Base-by-base conservation (phyloP, 2,113 vertebrate species). In the Mormyrus lacerda region DNA sequence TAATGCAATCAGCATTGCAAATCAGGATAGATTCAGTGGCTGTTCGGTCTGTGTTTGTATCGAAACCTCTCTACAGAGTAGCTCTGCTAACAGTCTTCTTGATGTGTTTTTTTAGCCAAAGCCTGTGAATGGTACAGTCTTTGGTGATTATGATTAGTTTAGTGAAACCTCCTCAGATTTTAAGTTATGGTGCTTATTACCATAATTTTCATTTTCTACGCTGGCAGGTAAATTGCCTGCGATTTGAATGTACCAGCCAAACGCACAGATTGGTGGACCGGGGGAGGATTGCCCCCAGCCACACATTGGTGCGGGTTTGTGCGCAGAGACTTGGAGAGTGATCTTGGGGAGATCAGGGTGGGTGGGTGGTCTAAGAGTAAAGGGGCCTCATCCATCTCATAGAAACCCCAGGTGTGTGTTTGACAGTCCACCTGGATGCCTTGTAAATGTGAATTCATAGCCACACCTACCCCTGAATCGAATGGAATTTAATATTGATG, bases 171-270 rank as follows among this genome's bases (percentile, higher is more conserved):
- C 44, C 44, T 84, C 39, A 44, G 21, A 84, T 47, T 42, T 45
- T 7, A 42, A 84, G 82, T 84, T 84, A n/a, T 84, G 21, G 82
- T 24, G 44, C 82, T 84, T 84, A 79, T 79, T 79, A 84, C 82
- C 82, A 84, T 84, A 84, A 84, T n/a, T 47, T 44, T n/a, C 39
- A 84, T 84, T 84, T 84, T 84, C 82, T 84, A 45, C 42, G 24
- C 42, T 84, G 82, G 10, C 82, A 84, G 82, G 82, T 84, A 45
- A 44, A 47, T 47, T 44, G 82, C 39, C 44, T 84, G 82, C 44
- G 17, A 84, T 84, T 84, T 45, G 17, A 83, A n/a, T 44, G 44
- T 45, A 9, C 8, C 42, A 10, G 8, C 3, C 21, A 7, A 47
- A 42, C 42, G 21, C 79, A 10, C 79, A 9, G 79, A 44, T n/a